phyloP scores from a whole-genome alignment of 1,140 invertebrate genomes.

The Helicorthomorpha holstii region DNA sequence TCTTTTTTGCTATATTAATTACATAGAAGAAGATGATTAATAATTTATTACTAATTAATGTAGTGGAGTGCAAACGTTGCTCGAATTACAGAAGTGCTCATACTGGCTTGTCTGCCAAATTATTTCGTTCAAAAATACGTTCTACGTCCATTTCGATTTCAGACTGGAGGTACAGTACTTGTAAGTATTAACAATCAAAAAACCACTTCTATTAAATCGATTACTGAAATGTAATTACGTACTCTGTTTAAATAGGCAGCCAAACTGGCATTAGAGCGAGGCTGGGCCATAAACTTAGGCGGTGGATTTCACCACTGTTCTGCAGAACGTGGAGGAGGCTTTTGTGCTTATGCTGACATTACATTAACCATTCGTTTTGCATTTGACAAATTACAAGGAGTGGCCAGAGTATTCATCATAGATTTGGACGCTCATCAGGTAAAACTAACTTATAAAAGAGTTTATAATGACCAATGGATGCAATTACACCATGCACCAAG shows the following conservation, averaged over 20 bases:
- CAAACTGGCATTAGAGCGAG: slow-evolving; percentile 54
- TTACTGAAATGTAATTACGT: neutral
- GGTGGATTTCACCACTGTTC: slow-evolving; percentile 75
- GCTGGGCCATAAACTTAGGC: slow-evolving; percentile 80
- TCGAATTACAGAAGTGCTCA: slow-evolving; percentile 54
- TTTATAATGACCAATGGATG: neutral
- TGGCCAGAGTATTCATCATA: slow-evolving; percentile 60
- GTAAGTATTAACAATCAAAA: slow-evolving; percentile 17
- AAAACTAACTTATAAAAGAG: slow-evolving; percentile 6
- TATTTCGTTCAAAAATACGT: slow-evolving; percentile 54
- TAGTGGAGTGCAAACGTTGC: slow-evolving; percentile 62
- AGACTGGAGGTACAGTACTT: slow-evolving; percentile 64
- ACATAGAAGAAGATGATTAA: neutral
- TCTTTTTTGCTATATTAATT: too few relatives aligned
- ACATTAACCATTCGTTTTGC: slow-evolving; percentile 52
- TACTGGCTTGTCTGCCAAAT: slow-evolving; percentile 55
- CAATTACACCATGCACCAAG: too few relatives aligned
- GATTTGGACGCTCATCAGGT: slow-evolving; percentile 76
- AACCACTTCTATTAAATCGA: neutral
- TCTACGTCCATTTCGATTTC: slow-evolving; percentile 50
- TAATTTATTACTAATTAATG: slow-evolving; percentile 17
- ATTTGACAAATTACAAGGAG: slow-evolving; percentile 34
- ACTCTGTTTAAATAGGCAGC: slow-evolving; percentile 33
- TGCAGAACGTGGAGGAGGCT: slow-evolving; percentile 52
- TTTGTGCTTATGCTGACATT: slow-evolving; percentile 78